These are phyloP conservation scores for Toxotes jaculatrix DNA, from an alignment of 2,113 vertebrate species.

Conservation along the genomic window DNA sequence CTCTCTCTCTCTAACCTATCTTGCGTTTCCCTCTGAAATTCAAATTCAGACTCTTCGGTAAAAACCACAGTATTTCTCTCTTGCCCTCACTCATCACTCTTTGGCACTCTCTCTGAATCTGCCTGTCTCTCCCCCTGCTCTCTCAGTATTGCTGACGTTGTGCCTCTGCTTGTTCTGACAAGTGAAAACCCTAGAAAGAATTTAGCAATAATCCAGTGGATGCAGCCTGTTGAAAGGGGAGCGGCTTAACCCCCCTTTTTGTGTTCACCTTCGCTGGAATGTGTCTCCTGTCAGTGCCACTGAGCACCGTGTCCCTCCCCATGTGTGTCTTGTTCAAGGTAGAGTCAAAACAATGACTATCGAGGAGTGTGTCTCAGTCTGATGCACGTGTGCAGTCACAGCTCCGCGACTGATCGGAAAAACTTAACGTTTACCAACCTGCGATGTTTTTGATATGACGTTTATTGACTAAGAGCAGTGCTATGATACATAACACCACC, in stretches of 20 bases:
- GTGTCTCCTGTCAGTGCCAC: conserved; percentile 69
- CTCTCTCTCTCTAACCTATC: conserved; percentile 27
- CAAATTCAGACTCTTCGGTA: conserved; percentile 42
- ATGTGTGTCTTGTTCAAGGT: conserved; percentile 30
- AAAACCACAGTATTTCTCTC: conserved; percentile 35
- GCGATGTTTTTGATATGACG: neutral
- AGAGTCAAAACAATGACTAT: conserved; percentile 54
- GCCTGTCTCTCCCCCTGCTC: conserved; percentile 36
- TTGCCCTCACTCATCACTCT: conserved; percentile 27
- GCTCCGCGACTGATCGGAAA: neutral
- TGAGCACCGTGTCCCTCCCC: conserved; percentile 28
- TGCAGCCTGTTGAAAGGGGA: conserved; percentile 76
- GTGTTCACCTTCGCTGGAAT: conserved; percentile 80
- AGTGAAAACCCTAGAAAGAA: conserved; percentile 85
- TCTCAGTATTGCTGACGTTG: conserved; percentile 72
- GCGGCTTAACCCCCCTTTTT: conserved; percentile 77
- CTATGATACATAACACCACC: too few species aligned
- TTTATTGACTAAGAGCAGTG: neutral
- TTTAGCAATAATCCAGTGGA: conserved; percentile 82
- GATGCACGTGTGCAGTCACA: neutral
- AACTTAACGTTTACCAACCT: neutral
- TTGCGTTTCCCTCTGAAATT: conserved; percentile 50
- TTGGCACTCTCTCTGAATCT: conserved; percentile 17
- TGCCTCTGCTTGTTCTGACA: conserved; percentile 83
- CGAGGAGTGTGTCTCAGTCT: conserved; percentile 21